Evolutionary conservation across 2,113 vertebrate species (phyloP), one percentile per base, ranked within the genome.

Genomic region (Rana temporaria): DNA sequence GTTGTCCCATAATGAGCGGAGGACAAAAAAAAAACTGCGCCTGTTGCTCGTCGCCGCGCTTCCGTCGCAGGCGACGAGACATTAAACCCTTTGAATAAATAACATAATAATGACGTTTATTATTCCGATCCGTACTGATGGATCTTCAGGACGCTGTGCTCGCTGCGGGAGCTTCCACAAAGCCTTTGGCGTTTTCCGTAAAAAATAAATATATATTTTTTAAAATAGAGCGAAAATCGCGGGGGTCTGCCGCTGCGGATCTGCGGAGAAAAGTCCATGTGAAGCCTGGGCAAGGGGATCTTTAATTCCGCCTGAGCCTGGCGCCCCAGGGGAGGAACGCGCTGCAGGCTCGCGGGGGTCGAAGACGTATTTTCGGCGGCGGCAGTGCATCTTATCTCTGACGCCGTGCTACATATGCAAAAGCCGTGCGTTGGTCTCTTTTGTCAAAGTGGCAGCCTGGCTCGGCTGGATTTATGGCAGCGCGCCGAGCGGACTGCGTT

Each of bases 41-140:
- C 68, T 20, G 79, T 53, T 0, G 0, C 66, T 69, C 62, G 26
- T 30, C 26, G 26, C 26, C 26, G 26, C 26, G 26, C 3, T 52
- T 63, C 85, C 59, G 68, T 65, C 71, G 78, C 77, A 60, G 4
- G 82, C 84, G 30, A 3, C 75, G 63, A 85, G 79, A 24, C 34
- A 18, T 42, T 6, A 69, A 52, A 71, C 55, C 63, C 59, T 32
- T 55, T 2, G 74, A 32, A 78, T 81, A 56, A 86, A 84, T 84
- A 62, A 60, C 85, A 19, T 81, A 17, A 62, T 20, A 73, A 53
- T 77, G 4, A 78, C 63, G 68, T 18, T 79, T 67, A 65, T 66
- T 53, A 71, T 75, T 17, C 55, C 59, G 53, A 82, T 82, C 20
- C 56, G 80, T 72, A 14, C 85, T 72, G 85, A 84, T 64, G 83